phyloP scores from a whole-genome alignment of 2,797 vertebrate genomes.

The Lycodopsis pacificus region DNA sequence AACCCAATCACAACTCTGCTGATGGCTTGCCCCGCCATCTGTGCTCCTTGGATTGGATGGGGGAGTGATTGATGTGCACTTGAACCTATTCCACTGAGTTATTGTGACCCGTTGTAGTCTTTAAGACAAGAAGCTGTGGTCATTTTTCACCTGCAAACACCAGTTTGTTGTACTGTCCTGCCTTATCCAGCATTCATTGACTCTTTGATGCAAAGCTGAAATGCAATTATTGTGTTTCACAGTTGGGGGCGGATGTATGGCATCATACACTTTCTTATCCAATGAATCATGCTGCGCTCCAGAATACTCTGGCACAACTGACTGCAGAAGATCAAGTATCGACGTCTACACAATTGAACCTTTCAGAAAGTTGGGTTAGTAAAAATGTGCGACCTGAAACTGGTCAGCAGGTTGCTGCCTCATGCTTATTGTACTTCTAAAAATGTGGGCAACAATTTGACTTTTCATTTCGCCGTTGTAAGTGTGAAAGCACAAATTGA shows the following conservation, averaged over 20 bases:
- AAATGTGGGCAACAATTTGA: not conserved
- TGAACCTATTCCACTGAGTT: constrained; percentile 76
- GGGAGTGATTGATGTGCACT: constrained; percentile 73
- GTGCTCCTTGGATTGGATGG: constrained; percentile 76
- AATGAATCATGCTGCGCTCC: constrained; percentile 2
- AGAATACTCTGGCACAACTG: not conserved
- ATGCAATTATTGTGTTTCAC: constrained; percentile 33
- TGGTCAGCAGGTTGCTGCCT: not conserved
- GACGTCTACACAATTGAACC: not conserved
- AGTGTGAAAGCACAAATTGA: not conserved
- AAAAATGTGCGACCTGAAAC: not conserved
- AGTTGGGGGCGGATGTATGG: not conserved
- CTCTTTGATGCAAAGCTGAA: constrained; percentile 51
- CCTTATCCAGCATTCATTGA: constrained; percentile 44
- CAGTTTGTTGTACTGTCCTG: constrained; percentile 40
- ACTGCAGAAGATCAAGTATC: not conserved
- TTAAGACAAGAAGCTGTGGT: constrained; percentile 62
- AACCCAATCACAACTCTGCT: constrained; percentile 75
- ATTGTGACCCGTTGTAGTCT: constrained; percentile 64
- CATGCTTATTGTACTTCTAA: not conserved
- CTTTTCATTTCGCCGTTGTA: not conserved
- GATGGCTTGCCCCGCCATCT: constrained; percentile 70
- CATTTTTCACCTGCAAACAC: constrained; percentile 61
- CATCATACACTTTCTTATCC: not conserved
- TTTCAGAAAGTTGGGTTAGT: not conserved